A percentile compares a stretch with the other conserved stretches of the same genome.
phyloP scores from a whole-genome alignment of 2,888 invertebrate species.

The Luperina nickerlii region DNA sequence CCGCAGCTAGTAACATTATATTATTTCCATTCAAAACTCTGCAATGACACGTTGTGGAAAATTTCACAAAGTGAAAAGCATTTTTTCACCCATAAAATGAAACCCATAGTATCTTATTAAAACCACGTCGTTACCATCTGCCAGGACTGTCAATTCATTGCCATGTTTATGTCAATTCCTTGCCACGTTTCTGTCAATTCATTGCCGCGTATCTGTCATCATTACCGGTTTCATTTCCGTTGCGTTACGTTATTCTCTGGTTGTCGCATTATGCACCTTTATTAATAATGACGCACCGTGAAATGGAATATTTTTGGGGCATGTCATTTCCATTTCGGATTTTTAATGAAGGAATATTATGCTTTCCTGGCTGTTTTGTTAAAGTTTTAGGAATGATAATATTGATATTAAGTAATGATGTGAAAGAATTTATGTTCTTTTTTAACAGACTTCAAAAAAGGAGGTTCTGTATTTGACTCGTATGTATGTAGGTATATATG shows the following conservation, averaged over 20 bases:
- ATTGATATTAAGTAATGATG: constrained; percentile 13
- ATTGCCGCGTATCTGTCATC: constrained; percentile 66
- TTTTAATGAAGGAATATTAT: constrained; percentile 44
- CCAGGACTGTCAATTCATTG: constrained; percentile 42
- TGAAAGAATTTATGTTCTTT: background rate
- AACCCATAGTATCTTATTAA: constrained; percentile 29
- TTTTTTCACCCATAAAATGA: constrained; percentile 13
- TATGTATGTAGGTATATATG: too few species aligned
- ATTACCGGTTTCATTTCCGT: constrained; percentile 61
- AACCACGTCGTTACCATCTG: constrained; percentile 50
- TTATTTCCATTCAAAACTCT: background rate
- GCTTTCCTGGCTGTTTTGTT: constrained; percentile 29
- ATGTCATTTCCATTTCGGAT: constrained; percentile 46
- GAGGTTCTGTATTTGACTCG: too few species aligned
- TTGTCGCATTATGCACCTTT: constrained; percentile 61
- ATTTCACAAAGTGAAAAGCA: background rate
- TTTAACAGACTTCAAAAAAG: background rate
- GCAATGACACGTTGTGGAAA: background rate
- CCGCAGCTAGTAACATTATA: background rate
- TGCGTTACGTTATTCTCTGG: constrained; percentile 48
- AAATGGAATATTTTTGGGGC: constrained; percentile 63
- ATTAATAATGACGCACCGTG: constrained; percentile 61
- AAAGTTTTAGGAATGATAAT: constrained; percentile 19
- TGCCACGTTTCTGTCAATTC: constrained; percentile 62
- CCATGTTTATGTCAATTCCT: constrained; percentile 50